Evolutionary conservation across 2,113 vertebrate genomes (phyloP).

Genomic region (Marcusenius ussheri): DNA sequence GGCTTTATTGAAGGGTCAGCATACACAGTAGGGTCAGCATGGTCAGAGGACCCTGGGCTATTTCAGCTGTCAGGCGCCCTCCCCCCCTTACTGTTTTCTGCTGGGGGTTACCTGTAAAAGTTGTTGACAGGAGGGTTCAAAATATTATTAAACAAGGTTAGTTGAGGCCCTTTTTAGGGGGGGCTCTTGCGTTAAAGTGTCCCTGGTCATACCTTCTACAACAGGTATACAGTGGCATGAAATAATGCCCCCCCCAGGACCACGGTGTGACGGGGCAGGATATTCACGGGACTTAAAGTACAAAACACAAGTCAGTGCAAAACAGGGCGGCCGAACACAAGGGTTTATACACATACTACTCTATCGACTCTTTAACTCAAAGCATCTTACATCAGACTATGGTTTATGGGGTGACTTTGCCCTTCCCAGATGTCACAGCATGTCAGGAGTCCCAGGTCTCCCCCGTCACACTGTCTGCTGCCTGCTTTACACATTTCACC

Average conservation of each 20-base stretch:
- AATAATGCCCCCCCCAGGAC: background rate
- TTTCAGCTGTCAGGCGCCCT: background rate
- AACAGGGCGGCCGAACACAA: background rate
- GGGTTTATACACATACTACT: background rate
- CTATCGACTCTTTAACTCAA: background rate
- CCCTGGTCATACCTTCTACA: background rate
- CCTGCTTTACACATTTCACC: background rate
- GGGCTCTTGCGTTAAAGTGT: background rate
- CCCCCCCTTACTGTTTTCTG: background rate
- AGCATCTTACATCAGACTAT: background rate
- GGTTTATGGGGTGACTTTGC: background rate
- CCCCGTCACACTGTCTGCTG: background rate
- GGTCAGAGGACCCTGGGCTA: background rate
- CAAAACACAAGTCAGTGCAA: background rate
- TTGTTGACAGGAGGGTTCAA: background rate
- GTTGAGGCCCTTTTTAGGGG: background rate
- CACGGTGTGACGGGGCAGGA: background rate
- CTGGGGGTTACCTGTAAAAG: background rate
- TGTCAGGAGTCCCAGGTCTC: background rate
- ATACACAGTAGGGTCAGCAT: background rate
- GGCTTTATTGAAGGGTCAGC: background rate
- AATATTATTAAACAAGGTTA: background rate
- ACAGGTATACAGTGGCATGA: too few relatives aligned
- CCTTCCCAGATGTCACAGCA: background rate
- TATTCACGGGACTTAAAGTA: background rate